These are phyloP conservation scores for Melangyna quadrimaculata DNA, from an alignment of 2,888 invertebrate species.

Conservation along the genomic window DNA sequence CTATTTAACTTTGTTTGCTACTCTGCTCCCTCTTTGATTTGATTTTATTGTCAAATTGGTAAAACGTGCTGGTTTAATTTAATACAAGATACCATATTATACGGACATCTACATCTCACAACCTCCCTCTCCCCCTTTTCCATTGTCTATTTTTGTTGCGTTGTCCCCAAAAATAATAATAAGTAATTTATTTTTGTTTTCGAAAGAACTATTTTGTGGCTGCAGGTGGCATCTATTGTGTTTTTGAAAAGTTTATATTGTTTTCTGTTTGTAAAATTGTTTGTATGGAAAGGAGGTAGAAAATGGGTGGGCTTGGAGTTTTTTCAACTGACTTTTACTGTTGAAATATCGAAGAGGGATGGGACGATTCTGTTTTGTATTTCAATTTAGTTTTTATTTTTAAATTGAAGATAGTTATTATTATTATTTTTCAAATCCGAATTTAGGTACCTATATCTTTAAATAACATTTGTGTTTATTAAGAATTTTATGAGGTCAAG, in stretches of 20 bases:
- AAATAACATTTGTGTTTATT: neutral
- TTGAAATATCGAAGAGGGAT: neutral
- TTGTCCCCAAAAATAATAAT: neutral
- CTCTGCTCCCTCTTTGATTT: neutral
- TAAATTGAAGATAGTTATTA: neutral
- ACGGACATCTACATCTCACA: neutral
- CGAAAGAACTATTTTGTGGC: slow-evolving; percentile 57
- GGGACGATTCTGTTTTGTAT: neutral
- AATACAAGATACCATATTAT: slow-evolving; percentile 23
- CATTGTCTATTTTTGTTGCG: neutral
- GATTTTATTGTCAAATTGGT: slow-evolving; percentile 56
- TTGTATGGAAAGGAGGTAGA: neutral
- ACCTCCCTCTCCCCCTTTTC: neutral
- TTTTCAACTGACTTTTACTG: neutral
- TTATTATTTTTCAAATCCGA: neutral
- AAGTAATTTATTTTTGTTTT: slow-evolving; percentile 37
- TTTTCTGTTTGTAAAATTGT: neutral
- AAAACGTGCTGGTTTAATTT: slow-evolving; percentile 54
- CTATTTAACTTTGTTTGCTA: slow-evolving; percentile 23
- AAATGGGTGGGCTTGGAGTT: neutral
- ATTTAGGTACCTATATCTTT: neutral
- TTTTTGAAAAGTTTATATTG: slow-evolving; percentile 50
- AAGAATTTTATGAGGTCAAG: no score
- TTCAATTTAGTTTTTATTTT: neutral
- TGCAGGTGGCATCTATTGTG: slow-evolving; percentile 58